These are phyloP conservation scores for Sciurus niger DNA, from an alignment of 2,113 vertebrate species.

Conservation along the genomic window DNA sequence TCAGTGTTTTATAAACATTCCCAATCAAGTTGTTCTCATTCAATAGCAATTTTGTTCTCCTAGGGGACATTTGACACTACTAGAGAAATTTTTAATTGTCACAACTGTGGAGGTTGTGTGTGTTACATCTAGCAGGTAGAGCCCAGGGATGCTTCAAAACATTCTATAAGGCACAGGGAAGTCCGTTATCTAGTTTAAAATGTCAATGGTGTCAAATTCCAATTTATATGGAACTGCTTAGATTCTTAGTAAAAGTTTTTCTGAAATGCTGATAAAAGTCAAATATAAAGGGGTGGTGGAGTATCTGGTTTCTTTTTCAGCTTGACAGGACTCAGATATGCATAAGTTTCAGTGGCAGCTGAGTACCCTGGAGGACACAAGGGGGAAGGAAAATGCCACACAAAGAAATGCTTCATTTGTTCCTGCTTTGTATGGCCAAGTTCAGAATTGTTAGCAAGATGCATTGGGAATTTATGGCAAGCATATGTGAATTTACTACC, in stretches of 20 bases:
- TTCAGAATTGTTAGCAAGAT: not conserved
- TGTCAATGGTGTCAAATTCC: conserved; percentile 31
- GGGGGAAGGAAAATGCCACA: conserved; percentile 44
- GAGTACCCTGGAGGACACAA: not conserved
- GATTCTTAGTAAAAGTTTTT: conserved; percentile 6
- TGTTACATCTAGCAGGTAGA: not conserved
- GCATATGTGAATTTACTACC: not conserved
- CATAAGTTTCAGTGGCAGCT: not conserved
- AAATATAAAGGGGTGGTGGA: not conserved
- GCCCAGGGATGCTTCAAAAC: not conserved
- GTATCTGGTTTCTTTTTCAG: conserved; percentile 38
- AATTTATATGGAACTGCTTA: not conserved
- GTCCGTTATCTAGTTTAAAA: not conserved
- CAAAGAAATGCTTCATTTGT: conserved; percentile 59
- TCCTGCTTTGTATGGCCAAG: conserved; percentile 27
- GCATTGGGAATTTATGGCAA: not conserved
- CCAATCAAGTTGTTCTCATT: not conserved
- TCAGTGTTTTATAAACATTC: not conserved
- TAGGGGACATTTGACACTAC: not conserved
- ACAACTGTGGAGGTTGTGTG: not conserved
- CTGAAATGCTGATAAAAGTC: conserved; percentile 58
- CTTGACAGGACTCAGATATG: conserved; percentile 46
- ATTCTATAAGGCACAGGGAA: not conserved
- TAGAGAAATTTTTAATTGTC: not conserved
- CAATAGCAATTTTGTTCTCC: not conserved